Base-by-base conservation (phyloP, 2,113 vertebrate species). In the Stegostoma tigrinum region DNA sequence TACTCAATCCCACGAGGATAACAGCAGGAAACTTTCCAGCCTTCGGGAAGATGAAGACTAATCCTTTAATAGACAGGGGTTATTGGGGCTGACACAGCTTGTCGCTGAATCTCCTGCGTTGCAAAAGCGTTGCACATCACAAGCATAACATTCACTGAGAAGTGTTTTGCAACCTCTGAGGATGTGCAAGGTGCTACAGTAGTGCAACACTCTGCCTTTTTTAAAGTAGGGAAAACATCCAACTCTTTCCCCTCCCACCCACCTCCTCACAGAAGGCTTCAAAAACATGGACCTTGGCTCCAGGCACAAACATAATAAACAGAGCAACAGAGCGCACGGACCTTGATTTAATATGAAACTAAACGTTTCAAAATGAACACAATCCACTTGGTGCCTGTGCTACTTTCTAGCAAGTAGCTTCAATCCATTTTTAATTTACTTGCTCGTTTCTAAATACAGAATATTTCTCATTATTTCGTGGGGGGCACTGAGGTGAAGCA, bases 11-110 rank as follows among this genome's bases (percentile, higher is more conserved):
- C 3, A 8, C 24, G 24, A 8, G 78, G 17, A n/a, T 15, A 75
- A 17, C n/a, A 42, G 78, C 38, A 14, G 12, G 8, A 15, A 0
- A 0, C n/a, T 4, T n/a, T 3, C 5, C 0, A 5, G 4, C 30
- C 38, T 42, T 5, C 19, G n/a, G n/a, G 38, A 17, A 42, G n/a
- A 5, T 21, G 3, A 19, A 5, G 12, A n/a, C n/a, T 75, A 10
- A 34, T 12, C 72, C 30, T 30, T 34, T 8, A 34, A 75, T 12
- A 3, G n/a, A 38, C 34, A 80, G 75, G 0, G 34, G 34, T n/a
- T 12, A 38, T 80, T 80, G 17, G 15, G 14, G 12, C 12, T 80
- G 34, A 34, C 75, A 15, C 34, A 80, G 3, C 3, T 80, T 15
- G 34, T n/a, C 38, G 75, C 75, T 14, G 2, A 14, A 14, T n/a